Percentiles rank a stretch among this genome's conserved stretches.
Evolutionary conservation across 2,888 invertebrate species (phyloP).

Genomic region (Teleogryllus oceanicus): DNA sequence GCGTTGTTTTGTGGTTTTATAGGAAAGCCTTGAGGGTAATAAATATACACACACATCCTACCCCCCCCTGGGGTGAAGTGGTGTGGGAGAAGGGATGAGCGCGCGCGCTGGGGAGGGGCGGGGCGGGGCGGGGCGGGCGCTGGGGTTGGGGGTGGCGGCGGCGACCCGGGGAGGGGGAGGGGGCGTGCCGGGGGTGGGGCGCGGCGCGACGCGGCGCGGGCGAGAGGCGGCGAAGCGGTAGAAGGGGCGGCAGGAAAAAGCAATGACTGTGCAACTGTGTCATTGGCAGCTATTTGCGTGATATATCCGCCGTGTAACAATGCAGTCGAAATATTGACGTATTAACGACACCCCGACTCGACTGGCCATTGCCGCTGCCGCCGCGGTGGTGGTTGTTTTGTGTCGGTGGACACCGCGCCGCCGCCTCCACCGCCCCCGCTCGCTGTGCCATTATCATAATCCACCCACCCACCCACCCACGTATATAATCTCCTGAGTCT

Average conservation of each 20-base stretch:
- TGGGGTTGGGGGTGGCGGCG: not conserved
- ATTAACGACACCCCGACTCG: slow-evolving; percentile 36
- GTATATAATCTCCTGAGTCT: slow-evolving; percentile 31
- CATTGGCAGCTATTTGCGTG: slow-evolving; percentile 36
- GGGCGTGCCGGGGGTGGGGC: not conserved
- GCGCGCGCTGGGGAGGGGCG: not conserved
- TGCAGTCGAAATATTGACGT: slow-evolving; percentile 37
- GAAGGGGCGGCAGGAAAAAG: slow-evolving; percentile 31
- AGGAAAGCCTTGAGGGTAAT: slow-evolving; percentile 39
- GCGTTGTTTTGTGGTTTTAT: slow-evolving; percentile 38
- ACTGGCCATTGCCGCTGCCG: slow-evolving; percentile 20
- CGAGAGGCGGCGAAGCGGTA: slow-evolving; percentile 2
- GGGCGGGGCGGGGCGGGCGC: not conserved
- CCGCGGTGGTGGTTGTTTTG: slow-evolving; percentile 31
- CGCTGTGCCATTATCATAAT: slow-evolving; percentile 35
- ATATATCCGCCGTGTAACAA: slow-evolving; percentile 36
- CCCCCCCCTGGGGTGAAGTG: slow-evolving; percentile 29
- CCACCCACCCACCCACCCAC: slow-evolving; percentile 28
- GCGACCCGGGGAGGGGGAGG: not conserved
- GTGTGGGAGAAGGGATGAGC: slow-evolving; percentile 25
- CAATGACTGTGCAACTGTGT: slow-evolving; percentile 36
- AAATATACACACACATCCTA: slow-evolving; percentile 38
- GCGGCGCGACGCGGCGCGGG: not conserved
- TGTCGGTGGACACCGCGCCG: slow-evolving; percentile 26
- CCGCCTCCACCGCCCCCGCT: not conserved